Base-by-base conservation (phyloP, 92 coral and sea anemone genomes). In the Pocillopora grandis region DNA sequence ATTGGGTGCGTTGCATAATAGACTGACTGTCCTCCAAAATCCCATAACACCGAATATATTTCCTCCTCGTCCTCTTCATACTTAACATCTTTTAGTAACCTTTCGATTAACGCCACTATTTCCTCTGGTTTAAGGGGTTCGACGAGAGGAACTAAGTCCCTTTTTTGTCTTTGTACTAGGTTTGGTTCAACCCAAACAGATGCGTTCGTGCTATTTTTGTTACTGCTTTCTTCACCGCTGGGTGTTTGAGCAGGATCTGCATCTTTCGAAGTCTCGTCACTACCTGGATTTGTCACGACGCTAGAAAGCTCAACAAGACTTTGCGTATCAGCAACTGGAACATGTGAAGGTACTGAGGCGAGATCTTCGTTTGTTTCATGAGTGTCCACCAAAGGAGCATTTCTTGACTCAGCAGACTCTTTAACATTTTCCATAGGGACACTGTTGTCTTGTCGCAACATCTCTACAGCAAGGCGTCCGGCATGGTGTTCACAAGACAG, bases 1-100 rank as follows among this genome's bases (percentile, higher is more conserved):
- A 92, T 71, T 69, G 90, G 92, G 58, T 91, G 97, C 13, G 94
- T 91, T 18, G 83, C 90, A 80, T 89, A 85, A 71, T 91, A 93
- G 10, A 89, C 84, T 21, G 90, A 85, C 73, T 93, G 94, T 3
- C 97, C 97, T 52, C 92, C 97, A 59, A 93, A 88, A 62, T 93
- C 97, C 92, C 92, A 82, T 12, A 88, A 57, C 17, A 78, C 79
- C 16, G 72, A 90, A 69, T 77, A 90, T n/a, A 87, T 48, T n/a
- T 66, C 56, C 35, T 82, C 71, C 27, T 76, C 62, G 10, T 55
- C 83, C 10, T 76, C 64, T 27, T 63, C 77, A 1, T 65, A 58
- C 42, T 80, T 74, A 27, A n/a, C 77, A 68, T 76, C 62, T 16
- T 75, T 62, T 12, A 76, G 76, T 20, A 84, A 19, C 37, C 36